Evolutionary conservation across 2,888 invertebrate species (phyloP), one percentile per base, ranked within the genome.

Genomic region (Orchesellides sinensis): DNA sequence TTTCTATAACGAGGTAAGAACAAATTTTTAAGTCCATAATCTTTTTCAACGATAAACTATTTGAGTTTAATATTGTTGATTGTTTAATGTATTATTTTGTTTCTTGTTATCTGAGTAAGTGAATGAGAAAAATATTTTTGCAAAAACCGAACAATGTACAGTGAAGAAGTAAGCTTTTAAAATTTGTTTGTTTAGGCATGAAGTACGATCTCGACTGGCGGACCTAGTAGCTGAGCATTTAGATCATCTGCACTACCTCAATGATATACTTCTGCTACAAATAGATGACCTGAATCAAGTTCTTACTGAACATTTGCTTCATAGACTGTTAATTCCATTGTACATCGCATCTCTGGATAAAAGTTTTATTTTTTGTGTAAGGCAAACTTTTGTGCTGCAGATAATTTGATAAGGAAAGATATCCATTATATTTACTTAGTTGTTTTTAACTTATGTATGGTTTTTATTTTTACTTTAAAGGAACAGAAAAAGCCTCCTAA

Each of bases 141-240:
- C 27, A 10, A 21, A 32, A 5, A 6, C 21, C 6, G 45, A 21
- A 19, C 99, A 5, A 92, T 99, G 19, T 99, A 99, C 90, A 99
- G 99, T 1, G 99, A 99, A 91, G 98, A 98, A n/a, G n/a, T n/a
- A 35, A 35, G 35, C 35, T 59, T 59, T 27, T 59, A 29, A 63
- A 29, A 4, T 73, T 0, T 14, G 23, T 68, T 47, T 54, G 10
- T 61, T 2, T 17, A 83, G 83, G 32, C 96, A 97, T 90, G 95
- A 96, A 91, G 96, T 96, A 21, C 95, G 96, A 89, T 95, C 96
- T 89, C 94, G 96, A 89, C 92, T 99, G 65, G 94, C 97, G 12
- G 98, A 98, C 91, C 91, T 99, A 85, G 98, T 99, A 1, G 98
- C 98, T 0, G 98, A 98, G 91, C 98, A 99, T 90, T 91, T 99